Evolutionary conservation across 2,888 invertebrate species (phyloP), one percentile per base, ranked within the genome.

Genomic region (Drosophila anceps): DNA sequence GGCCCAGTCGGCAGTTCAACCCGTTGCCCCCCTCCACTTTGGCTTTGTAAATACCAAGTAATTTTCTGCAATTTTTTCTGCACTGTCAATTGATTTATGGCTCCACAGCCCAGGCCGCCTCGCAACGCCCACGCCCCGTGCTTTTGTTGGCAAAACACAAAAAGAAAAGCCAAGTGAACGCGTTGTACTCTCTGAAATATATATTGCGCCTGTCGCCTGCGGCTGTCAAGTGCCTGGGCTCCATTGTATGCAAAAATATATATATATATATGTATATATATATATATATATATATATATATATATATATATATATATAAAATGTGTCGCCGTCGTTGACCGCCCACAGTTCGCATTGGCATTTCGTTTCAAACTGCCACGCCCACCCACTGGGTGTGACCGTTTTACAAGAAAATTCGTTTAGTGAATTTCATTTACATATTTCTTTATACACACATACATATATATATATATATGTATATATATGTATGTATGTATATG

Each of bases 371-470:
- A 20, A 10, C 20, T n/a, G 46, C 43, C 33, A 3, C 29, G 29
- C 48, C 60, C 57, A 10, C 60, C 66, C 61, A 58, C 70, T 69
- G 84, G 84, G 82, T 69, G 85, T 79, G 85, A 73, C 64, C 69
- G 57, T 87, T 84, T 73, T 67, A 86, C 85, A 86, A 75, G 90
- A 74, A 71, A 86, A 86, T 88, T 88, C 85, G 84, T 90, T 86
- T 90, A 84, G 80, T 57, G 48, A 73, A 85, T 75, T 77, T 80
- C 67, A 82, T 79, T 79, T 71, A 73, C 76, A 73, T 76, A 62
- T 67, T 60, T 59, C 59, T 65, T 12, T 57, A 46, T 27, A 5
- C n/a, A 4, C n/a, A 18, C 13, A 31, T 12, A 50, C 18, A 13
- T 18, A 48, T 5, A 29, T 29, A 39, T 5, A 37, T 13, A n/a